phyloP scores from a whole-genome alignment of 2,888 invertebrate species.

The Conomelus anceps region DNA sequence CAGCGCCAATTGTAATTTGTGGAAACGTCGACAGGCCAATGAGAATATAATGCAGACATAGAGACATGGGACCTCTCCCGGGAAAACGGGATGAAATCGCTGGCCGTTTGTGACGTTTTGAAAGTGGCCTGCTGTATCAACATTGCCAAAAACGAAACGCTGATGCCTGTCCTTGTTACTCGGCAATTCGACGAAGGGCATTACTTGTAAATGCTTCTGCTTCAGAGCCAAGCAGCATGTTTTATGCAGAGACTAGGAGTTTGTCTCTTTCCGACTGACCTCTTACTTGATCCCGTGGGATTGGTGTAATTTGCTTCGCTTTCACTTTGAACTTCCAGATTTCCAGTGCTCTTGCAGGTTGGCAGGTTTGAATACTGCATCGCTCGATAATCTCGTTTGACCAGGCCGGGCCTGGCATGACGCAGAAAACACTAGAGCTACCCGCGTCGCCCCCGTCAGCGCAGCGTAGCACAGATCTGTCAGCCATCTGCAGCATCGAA shows the following conservation, averaged over 20 bases:
- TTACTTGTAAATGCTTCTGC: not conserved
- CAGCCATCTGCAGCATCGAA: not conserved
- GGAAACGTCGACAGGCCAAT: not conserved
- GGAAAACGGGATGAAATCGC: not conserved
- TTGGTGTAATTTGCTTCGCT: not conserved
- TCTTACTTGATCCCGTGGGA: not conserved
- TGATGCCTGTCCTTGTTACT: not conserved
- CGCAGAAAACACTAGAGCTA: not conserved
- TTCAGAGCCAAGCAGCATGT: not conserved
- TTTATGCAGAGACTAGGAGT: not conserved
- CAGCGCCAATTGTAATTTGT: not conserved
- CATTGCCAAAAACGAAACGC: not conserved
- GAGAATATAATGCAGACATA: not conserved
- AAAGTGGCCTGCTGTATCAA: not conserved
- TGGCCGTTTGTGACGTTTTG: not conserved
- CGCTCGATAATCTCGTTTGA: not conserved
- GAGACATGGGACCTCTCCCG: not conserved
- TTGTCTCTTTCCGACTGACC: not conserved
- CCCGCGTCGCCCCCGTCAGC: not conserved
- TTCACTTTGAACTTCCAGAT: not conserved
- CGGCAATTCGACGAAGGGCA: not conserved
- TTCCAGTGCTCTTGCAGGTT: not conserved
- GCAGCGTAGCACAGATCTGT: not conserved
- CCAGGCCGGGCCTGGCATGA: not conserved
- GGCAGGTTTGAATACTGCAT: not conserved